Percentiles rank a stretch among this genome's conserved stretches.
phyloP scores from a whole-genome alignment of 92 coral and sea anemone species.

The Heliopora coerulea region DNA sequence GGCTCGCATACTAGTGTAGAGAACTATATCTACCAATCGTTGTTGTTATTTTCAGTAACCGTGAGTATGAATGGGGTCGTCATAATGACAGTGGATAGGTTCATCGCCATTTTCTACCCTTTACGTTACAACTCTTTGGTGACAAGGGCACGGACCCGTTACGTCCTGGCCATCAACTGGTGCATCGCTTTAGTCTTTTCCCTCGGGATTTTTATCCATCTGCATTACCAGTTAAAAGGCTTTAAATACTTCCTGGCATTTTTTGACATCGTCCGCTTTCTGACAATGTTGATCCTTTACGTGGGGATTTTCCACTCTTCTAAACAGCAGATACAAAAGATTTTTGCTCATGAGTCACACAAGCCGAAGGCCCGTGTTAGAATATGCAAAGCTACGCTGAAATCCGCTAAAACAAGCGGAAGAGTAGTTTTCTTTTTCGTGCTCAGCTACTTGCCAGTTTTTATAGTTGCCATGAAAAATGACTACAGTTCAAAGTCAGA shows the following conservation, averaged over 20 bases:
- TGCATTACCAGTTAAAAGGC: background rate
- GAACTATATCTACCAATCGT: background rate
- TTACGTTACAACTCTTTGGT: conserved; percentile 23
- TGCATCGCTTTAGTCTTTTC: background rate
- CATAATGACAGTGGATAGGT: conserved; percentile 12
- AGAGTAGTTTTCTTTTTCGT: conserved; percentile 8
- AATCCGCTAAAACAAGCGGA: conserved; percentile 15
- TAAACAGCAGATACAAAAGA: background rate
- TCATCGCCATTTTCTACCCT: conserved; percentile 10
- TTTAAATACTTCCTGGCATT: background rate
- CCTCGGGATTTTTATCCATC: background rate
- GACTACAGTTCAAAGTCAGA: background rate
- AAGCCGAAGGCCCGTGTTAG: background rate
- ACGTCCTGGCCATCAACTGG: conserved; percentile 2
- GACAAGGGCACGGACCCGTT: conserved; percentile 1
- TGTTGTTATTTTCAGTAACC: background rate
- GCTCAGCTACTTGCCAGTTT: conserved; percentile 1
- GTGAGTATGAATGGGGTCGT: conserved; percentile 16
- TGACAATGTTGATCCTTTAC: background rate
- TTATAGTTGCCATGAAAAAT: background rate
- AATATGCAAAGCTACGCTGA: background rate
- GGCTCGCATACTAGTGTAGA: background rate
- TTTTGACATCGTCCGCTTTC: background rate
- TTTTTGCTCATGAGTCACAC: background rate
- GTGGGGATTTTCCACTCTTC: conserved; percentile 13